Evolutionary conservation across 2,888 invertebrate genomes (phyloP).

Genomic region (Anarsia innoxiella): DNA sequence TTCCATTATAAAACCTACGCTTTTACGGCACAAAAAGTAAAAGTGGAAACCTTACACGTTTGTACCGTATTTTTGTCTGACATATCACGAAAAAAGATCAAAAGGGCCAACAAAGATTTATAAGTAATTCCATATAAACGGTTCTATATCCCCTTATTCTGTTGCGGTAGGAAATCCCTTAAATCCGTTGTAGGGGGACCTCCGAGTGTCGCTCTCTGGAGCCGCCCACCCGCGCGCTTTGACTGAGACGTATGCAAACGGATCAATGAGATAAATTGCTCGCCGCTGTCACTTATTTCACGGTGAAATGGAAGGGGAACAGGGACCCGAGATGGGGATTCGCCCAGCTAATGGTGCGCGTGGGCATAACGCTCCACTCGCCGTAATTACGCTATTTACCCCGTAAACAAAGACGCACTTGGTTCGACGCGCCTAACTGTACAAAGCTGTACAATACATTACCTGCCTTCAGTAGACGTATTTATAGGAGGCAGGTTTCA

Average conservation of each 20-base stretch:
- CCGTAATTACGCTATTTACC: constrained; percentile 35
- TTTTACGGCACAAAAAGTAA: constrained; percentile 1
- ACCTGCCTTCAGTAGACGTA: no score
- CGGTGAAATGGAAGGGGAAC: constrained; percentile 35
- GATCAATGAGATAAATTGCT: constrained; percentile 68
- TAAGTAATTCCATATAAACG: constrained; percentile 45
- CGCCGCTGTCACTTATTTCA: constrained; percentile 57
- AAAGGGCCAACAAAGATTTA: constrained; percentile 36
- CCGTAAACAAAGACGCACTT: constrained; percentile 26
- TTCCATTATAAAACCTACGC: constrained; percentile 13
- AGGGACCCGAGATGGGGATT: constrained; percentile 20
- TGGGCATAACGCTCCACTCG: constrained; percentile 45
- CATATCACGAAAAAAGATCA: constrained; percentile 26
- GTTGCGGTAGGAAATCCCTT: constrained; percentile 39
- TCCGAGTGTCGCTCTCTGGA: constrained; percentile 17
- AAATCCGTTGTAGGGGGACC: constrained; percentile 46
- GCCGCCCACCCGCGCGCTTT: constrained; percentile 35
- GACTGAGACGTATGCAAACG: constrained; percentile 68
- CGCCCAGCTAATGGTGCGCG: constrained; percentile 50
- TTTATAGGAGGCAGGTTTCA: no score
- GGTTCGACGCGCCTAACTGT: constrained; percentile 15
- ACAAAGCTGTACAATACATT: constrained; percentile 6
- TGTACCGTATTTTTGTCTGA: neutral
- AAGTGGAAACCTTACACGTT: neutral
- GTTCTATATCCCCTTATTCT: constrained; percentile 38